Evolutionary conservation across 2,888 invertebrate species (phyloP), one percentile per base, ranked within the genome.

Genomic region (Phasia obesa): DNA sequence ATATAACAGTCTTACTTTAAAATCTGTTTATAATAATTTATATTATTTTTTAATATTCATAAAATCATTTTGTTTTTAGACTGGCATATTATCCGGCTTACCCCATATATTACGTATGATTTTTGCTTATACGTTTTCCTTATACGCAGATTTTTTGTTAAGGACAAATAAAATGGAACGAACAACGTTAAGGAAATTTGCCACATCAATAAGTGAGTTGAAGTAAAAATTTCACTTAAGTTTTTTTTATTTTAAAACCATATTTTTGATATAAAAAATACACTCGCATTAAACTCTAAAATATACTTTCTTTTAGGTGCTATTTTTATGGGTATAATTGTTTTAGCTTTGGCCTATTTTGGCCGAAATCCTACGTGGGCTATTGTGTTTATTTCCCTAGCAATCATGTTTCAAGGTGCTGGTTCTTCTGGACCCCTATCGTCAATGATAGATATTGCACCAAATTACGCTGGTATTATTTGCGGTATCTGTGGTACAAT

Each of bases 381-480:
- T 0, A 92, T 94, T 49, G 87, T 93, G 1, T 93, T 94, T 84
- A 91, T 95, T 81, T 93, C 93, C 38, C 84, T 93, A n/a, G 94
- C 95, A 0, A 93, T 93, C 1, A 93, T 93, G 47, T 91, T 93
- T 9, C 94, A 94, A 86, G 95, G 95, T 0, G 93, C 94, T 0
- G 93, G 94, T 4, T 94, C 94, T 1, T 93, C 94, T 0, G 95
- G 95, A 0, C 93, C 94, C 1, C 89, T 95, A 35, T 93, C 95
- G 4, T 93, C 93, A 62, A 92, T 94, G 75, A 94, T 95, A 11
- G 95, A 95, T 86, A 92, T 95, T 60, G 93, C 94, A 81, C 94
- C 94, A 0, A 94, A 94, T 88, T 89, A 91, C 90, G 88, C 90
- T 89, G 93, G 93, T 84, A 91, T 94, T 23, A 90, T 93, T 2